Percentiles rank a stretch among this genome's conserved stretches.
phyloP scores from a whole-genome alignment of 1,140 invertebrate genomes.

The Saccostrea glomerata region DNA sequence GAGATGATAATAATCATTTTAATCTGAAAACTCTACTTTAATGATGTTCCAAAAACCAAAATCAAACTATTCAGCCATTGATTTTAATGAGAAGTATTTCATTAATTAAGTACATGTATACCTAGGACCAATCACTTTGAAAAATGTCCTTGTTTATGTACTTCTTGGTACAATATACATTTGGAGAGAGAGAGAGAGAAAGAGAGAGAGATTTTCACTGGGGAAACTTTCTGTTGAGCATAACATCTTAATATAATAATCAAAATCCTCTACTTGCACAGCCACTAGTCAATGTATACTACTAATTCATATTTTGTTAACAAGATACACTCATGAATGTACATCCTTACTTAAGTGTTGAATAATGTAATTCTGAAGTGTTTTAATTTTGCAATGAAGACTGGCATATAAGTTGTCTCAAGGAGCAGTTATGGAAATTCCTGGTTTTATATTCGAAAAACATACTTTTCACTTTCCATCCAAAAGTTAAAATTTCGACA shows the following conservation, averaged over 20 bases:
- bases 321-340: neutral
- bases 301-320: too few species aligned
- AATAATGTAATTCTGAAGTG: constrained; percentile 7
- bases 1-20: too few species aligned
- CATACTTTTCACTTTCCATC: too few species aligned
- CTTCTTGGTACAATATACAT: neutral
- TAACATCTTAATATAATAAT: neutral
- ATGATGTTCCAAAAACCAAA: too few species aligned
- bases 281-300: too few species aligned
- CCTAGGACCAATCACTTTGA: too few species aligned
- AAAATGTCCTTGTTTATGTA: too few species aligned
- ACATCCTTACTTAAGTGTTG: neutral
- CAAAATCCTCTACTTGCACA: neutral
- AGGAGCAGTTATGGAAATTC: neutral
- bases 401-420: neutral
- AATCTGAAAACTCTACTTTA: too few species aligned
- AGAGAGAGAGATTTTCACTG: neutral
- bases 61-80: too few species aligned
- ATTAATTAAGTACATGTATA: too few species aligned
- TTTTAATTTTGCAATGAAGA: neutral
- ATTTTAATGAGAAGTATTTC: too few species aligned
- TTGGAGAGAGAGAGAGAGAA: neutral
- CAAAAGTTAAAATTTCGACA: too few species aligned
- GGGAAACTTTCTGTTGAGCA: neutral
- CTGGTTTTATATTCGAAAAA: constrained; percentile 1